Percentiles rank a stretch among this genome's conserved stretches.
Evolutionary conservation across 2,113 vertebrate species (phyloP).

Genomic region (Manacus vitellinus): DNA sequence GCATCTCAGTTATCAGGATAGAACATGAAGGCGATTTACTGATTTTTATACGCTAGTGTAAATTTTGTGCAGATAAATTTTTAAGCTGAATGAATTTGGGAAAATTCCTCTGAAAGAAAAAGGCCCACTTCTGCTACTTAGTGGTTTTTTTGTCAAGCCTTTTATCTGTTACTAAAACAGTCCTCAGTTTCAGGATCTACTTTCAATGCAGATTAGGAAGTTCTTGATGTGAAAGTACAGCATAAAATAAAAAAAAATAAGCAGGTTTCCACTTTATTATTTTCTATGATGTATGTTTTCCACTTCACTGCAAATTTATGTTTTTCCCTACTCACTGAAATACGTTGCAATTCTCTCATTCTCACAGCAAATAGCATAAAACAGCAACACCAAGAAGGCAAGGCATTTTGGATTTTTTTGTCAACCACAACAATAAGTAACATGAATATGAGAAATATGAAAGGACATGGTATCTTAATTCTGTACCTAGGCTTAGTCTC

Average conservation of each 20-base stretch:
- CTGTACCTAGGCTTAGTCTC: neutral
- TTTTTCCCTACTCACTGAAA: neutral
- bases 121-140: neutral
- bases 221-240: conserved; percentile 15
- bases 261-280: neutral
- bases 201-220: conserved; percentile 25
- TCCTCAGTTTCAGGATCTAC: conserved; percentile 36
- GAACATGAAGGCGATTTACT: neutral
- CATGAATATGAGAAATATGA: neutral
- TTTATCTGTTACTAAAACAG: neutral
- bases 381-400: neutral
- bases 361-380: neutral
- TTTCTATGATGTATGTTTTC: neutral
- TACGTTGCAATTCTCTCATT: neutral
- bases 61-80: neutral
- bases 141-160: neutral
- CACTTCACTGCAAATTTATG: neutral
- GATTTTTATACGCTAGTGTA: neutral
- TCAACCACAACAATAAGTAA: neutral
- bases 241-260: neutral
- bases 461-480: neutral
- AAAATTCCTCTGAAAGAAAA: neutral
- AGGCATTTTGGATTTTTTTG: neutral
- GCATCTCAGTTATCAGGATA: neutral
- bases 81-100: neutral